These are phyloP conservation scores for Ophioninae sp. DNA, from an alignment of 2,888 invertebrate species.

Conservation along the genomic window DNA sequence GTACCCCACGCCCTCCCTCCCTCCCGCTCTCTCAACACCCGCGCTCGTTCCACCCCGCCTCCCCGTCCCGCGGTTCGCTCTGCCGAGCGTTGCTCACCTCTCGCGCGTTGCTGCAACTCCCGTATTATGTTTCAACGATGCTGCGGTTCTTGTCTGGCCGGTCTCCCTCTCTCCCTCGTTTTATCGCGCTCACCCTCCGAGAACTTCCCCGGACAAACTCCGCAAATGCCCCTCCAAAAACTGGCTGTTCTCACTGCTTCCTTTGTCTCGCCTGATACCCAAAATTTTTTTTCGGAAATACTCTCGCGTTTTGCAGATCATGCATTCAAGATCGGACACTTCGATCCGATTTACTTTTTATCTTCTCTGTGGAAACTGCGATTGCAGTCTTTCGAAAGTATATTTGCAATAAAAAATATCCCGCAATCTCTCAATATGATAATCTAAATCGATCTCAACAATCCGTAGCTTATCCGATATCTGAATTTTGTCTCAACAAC, in stretches of 20 bases:
- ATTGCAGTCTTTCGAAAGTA: no score
- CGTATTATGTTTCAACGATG: conserved; percentile 80
- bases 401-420: no score
- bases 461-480: no score
- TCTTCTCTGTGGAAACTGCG: no score
- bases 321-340: neutral
- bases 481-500: no score
- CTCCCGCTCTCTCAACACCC: conserved; percentile 17
- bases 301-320: neutral
- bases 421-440: no score
- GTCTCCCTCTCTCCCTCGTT: conserved; percentile 50
- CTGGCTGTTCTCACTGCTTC: neutral
- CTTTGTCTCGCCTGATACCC: neutral
- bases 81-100: conserved; percentile 56
- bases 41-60: neutral
- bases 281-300: no score
- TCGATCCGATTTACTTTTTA: no score
- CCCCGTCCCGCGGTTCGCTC: conserved; percentile 1
- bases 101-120: conserved; percentile 78
- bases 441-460: no score
- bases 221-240: conserved; percentile 27
- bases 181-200: conserved; percentile 4
- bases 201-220: conserved; percentile 60
- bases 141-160: conserved; percentile 79
- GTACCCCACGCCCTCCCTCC: conserved; percentile 4